A percentile compares a stretch with the other conserved stretches of the same genome.
Evolutionary conservation across 2,888 invertebrate species (phyloP).

Genomic region (Smittia sp.): DNA sequence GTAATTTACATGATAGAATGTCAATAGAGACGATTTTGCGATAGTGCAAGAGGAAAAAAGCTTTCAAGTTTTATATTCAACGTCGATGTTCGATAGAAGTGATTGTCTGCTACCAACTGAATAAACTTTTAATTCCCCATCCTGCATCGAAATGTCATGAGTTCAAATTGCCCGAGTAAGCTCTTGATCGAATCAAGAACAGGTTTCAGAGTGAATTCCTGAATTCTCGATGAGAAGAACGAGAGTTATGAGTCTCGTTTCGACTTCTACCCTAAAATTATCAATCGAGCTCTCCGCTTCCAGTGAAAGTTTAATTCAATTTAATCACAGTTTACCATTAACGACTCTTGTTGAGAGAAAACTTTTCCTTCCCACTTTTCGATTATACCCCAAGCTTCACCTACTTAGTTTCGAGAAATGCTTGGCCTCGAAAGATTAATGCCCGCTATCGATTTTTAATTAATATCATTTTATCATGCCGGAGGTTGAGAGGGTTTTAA

Average conservation of each 20-base stretch:
- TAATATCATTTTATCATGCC: slow-evolving; percentile 24
- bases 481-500: not conserved
- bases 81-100: not conserved
- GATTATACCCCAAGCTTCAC: not conserved
- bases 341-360: slow-evolving; percentile 9
- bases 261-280: not conserved
- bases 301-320: not conserved
- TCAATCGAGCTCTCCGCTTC: not conserved
- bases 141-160: not conserved
- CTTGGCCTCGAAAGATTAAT: not conserved
- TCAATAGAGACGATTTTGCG: slow-evolving; percentile 13
- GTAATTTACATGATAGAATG: slow-evolving; percentile 32
- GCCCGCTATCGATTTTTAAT: slow-evolving; percentile 20
- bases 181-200: not conserved
- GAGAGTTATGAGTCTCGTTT: not conserved
- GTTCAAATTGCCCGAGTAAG: not conserved
- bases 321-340: slow-evolving; percentile 25
- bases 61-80: too few species aligned
- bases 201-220: not conserved
- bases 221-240: not conserved
- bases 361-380: not conserved
- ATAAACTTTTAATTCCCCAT: not conserved
- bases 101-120: not conserved
- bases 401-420: not conserved
- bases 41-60: not conserved